These are phyloP conservation scores for Clarias magur DNA, from an alignment of 2,113 vertebrate genomes.

Conservation along the genomic window DNA sequence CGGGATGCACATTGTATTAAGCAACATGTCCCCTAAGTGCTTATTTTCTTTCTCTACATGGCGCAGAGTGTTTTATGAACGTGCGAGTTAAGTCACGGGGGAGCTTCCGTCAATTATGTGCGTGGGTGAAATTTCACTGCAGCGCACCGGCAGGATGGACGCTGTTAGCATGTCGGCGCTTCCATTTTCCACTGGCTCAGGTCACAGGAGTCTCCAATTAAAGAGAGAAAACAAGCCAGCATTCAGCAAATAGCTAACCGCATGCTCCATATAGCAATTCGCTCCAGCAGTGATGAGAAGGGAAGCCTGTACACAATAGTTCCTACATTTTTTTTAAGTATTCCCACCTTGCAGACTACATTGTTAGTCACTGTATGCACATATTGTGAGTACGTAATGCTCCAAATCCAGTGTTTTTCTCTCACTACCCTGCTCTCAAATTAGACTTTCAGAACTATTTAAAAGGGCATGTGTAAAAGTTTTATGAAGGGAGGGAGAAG, in stretches of 20 bases:
- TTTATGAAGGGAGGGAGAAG: constrained; percentile 46
- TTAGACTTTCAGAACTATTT: constrained; percentile 19
- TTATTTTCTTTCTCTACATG: constrained; percentile 31
- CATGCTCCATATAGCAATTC: neutral
- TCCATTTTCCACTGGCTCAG: constrained; percentile 33
- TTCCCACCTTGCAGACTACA: neutral
- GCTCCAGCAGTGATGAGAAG: constrained; percentile 9
- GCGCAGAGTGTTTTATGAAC: constrained; percentile 40
- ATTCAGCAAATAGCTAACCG: constrained; percentile 21
- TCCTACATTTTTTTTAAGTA: neutral
- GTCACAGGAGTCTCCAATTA: constrained; percentile 40
- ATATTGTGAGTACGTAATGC: neutral
- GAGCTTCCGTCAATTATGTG: constrained; percentile 42
- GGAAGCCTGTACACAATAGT: neutral
- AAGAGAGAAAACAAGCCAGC: constrained; percentile 23
- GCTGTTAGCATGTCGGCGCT: constrained; percentile 18
- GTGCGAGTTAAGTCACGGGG: constrained; percentile 22
- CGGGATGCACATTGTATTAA: neutral
- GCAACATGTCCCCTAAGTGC: constrained; percentile 13
- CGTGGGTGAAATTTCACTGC: constrained; percentile 39
- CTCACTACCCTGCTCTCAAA: neutral
- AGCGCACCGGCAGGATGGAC: neutral
- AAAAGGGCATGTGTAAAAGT: constrained; percentile 40
- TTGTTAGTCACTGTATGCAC: neutral
- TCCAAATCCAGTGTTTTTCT: neutral